These are phyloP conservation scores for Tolmerus cingulatus DNA, from an alignment of 2,888 invertebrate species.

Conservation along the genomic window DNA sequence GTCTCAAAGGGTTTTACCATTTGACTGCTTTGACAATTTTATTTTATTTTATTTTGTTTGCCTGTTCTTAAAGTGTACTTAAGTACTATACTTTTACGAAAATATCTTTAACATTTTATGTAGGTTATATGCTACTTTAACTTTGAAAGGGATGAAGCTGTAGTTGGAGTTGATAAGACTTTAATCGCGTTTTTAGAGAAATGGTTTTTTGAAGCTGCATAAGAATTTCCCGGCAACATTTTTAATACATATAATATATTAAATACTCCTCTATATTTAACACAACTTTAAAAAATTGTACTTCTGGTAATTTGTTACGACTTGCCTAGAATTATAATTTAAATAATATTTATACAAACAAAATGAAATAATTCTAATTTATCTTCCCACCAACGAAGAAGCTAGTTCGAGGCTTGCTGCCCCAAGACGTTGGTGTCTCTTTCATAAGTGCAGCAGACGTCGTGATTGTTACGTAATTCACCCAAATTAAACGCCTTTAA, in stretches of 20 bases:
- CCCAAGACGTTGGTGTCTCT: slow-evolving; percentile 85
- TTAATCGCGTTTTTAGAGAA: background rate
- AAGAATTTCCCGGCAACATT: too few species aligned
- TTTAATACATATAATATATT: too few species aligned
- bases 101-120: background rate
- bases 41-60: background rate
- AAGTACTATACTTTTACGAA: background rate
- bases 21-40: background rate
- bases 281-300: too few species aligned
- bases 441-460: slow-evolving; percentile 85
- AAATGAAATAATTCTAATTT: slow-evolving; percentile 50
- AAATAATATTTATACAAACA: slow-evolving; percentile 2
- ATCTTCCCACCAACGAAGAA: slow-evolving; percentile 70
- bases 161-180: background rate
- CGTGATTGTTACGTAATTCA: slow-evolving; percentile 76
- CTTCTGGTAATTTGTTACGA: too few species aligned
- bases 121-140: background rate
- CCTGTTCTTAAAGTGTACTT: background rate
- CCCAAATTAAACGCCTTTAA: slow-evolving; percentile 76
- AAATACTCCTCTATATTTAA: too few species aligned
- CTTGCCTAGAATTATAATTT: background rate
- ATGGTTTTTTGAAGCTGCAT: background rate
- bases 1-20: background rate
- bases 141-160: background rate
- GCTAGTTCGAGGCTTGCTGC: slow-evolving; percentile 85